Base-by-base conservation (phyloP, 2,888 invertebrate species). In the Strigamia maritima region DNA sequence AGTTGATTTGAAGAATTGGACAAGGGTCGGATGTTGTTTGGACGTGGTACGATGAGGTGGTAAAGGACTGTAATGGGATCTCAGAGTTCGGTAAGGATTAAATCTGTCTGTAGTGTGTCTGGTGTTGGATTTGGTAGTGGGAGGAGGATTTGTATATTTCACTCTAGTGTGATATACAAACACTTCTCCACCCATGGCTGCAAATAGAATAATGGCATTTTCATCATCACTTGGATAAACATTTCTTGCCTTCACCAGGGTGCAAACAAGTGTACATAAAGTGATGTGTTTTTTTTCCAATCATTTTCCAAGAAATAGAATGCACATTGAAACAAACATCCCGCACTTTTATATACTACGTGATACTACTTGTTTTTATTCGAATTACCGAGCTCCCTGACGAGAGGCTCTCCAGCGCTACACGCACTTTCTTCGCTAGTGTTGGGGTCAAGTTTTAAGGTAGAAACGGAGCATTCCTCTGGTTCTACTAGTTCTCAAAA, bases 131-230 rank as follows among this genome's bases (percentile, higher is more conserved):
- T 31, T 31, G 31, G 4, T 14, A 10, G 49, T 49, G n/a, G 49
- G n/a, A 49, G 49, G 49, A 49, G 49, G 49, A 49, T 49, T 49
- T 49, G 49, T n/a, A 49, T 49, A 49, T 49, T 49, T 49, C 49
- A 49, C 49, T n/a, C 49, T 49, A 49, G 49, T 49, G 49, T 49
- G 49, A n/a, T 49, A 49, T 10, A 49, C 49, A 49, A 49, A 49
- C 49, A 49, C 49, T 49, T 49, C 49, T 49, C 49, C 49, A 49
- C 49, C 49, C 49, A 49, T 49, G n/a, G 49, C 49, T 49, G 49
- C 49, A 49, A 49, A 49, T 49, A 49, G n/a, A 49, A n/a, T n/a
- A 49, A 49, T 49, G 16, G n/a, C 49, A 14, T n/a, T 49, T 49
- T 49, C 49, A 49, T 49, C 49, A 49, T n/a, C 14, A 14, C n/a